Base-by-base conservation (phyloP, 2,113 vertebrate species). In the Fregetta grallaria region DNA sequence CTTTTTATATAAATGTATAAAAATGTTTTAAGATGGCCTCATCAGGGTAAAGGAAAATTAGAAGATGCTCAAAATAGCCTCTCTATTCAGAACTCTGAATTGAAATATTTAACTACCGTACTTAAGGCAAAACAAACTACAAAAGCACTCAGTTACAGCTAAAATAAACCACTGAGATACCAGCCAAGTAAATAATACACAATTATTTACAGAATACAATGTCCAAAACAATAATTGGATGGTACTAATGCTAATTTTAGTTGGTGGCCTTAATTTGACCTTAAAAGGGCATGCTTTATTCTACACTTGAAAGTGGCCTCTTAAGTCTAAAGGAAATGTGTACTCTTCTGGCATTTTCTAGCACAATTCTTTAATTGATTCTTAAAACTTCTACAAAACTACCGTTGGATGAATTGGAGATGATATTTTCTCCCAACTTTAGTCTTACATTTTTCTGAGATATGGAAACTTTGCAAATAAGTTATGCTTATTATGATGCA, bases 341-440 rank as follows among this genome's bases (percentile, higher is more conserved):
- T 97, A 73, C 94, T 94, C 59, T 91, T 94, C 67, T 97, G 90
- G 76, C 90, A 95, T 96, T 92, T 97, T 97, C 45, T 77, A 95
- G 58, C 61, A 96, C 88, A 97, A 77, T 95, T 97, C 92, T 66
- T 79, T 25, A 95, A 65, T 66, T 77, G 44, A 62, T 80, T 94
- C 50, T 96, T 91, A 90, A 75, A 83, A 79, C 45, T 85, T 71
- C 21, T 73, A 27, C 82, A 40, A 88, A 89, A n/a, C 76, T 96
- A 53, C 53, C 90, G 81, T 90, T 84, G 92, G 91, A 73, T 91
- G 68, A 91, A 77, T 92, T 25, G 6, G 63, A 70, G 56, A 59
- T 84, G 4, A 88, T 82, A 65, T 91, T 94, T 96, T 95, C 95
- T 84, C 88, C 96, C 95, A 88, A 25, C 96, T 95, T 95, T 93